Evolutionary conservation across 64 coral and sea anemone species (phyloP), one percentile per base, ranked within the genome.

Genomic region (Porites australiensis): DNA sequence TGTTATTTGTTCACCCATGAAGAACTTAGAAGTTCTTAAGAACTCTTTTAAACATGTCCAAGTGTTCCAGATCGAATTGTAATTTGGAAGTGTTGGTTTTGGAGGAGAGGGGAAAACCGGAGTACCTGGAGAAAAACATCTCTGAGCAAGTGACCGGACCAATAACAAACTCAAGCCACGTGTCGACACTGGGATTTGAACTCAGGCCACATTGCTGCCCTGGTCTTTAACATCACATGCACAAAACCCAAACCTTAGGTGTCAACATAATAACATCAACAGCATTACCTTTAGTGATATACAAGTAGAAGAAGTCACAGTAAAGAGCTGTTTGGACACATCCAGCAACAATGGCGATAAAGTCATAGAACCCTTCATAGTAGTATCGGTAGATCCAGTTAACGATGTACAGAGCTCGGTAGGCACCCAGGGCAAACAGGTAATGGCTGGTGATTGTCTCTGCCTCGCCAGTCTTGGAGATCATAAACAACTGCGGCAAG

Each of bases 251-350:
- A 11, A 57, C 8, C 45, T 15, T 21, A 18, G 59, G 18, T 37
- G 18, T 37, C 1, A 37, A 37, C 27, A 86, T 22, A 58, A 13
- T 14, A 21, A 13, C 59, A 44, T 12, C 13, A 87, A 15, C 5
- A 48, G 13, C 44, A 64, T 93, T 94, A 99, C 98, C 98, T 99
- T 99, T 99, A 43, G 98, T 99, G 74, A 99, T 99, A 58, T 99
- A 99, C 85, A 99, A 94, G 85, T 99, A 99, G 84, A 99, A 99
- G 83, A 99, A 99, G 79, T 99, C 98, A 19, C 98, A 99, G 89
- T 99, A 99, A 47, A 99, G 92, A n/a, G 91, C 92, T 16, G 98
- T 99, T 86, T 99, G 98, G 47, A 99, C 98, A 72, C 98, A 99
- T 57, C 98, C 98, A 84, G 98, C 98, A 58, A 99, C 94, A 88